These are phyloP conservation scores for Heliconius ismenius DNA, from an alignment of 2,888 invertebrate species.

Conservation along the genomic window DNA sequence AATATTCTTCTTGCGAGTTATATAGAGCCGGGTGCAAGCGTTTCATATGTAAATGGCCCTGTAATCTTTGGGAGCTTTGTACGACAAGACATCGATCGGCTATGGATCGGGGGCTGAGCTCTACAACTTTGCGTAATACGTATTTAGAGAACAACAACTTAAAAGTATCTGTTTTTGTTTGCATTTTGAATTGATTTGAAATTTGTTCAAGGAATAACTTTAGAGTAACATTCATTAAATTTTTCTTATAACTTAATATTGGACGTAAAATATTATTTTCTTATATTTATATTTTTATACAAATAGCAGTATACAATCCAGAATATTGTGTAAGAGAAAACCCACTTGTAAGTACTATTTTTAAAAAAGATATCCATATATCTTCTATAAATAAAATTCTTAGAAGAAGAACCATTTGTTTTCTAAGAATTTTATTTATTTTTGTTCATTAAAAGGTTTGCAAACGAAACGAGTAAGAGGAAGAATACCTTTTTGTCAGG, in stretches of 20 bases:
- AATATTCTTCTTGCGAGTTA: constrained; percentile 32
- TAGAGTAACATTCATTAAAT: background rate
- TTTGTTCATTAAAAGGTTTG: too few species aligned
- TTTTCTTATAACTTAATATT: background rate
- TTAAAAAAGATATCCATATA: too few species aligned
- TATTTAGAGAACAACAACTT: constrained; percentile 56
- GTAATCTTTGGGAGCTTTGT: constrained; percentile 70
- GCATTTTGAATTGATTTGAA: constrained; percentile 35
- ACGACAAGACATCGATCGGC: constrained; percentile 69
- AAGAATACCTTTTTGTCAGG: too few species aligned
- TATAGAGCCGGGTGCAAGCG: constrained; percentile 64
- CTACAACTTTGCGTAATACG: constrained; percentile 62
- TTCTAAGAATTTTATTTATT: too few species aligned
- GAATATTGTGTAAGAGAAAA: background rate
- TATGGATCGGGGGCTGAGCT: constrained; percentile 62
- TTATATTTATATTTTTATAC: background rate
- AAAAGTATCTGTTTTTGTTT: constrained; percentile 45
- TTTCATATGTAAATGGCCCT: constrained; percentile 76
- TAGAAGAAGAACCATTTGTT: too few species aligned
- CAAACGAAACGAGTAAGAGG: too few species aligned
- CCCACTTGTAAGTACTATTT: too few species aligned
- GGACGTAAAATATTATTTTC: background rate
- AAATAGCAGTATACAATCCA: background rate
- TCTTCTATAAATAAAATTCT: too few species aligned
- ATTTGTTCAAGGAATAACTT: constrained; percentile 10